Base-by-base conservation (phyloP, 2,113 vertebrate genomes). In the Neoarius graeffei region DNA sequence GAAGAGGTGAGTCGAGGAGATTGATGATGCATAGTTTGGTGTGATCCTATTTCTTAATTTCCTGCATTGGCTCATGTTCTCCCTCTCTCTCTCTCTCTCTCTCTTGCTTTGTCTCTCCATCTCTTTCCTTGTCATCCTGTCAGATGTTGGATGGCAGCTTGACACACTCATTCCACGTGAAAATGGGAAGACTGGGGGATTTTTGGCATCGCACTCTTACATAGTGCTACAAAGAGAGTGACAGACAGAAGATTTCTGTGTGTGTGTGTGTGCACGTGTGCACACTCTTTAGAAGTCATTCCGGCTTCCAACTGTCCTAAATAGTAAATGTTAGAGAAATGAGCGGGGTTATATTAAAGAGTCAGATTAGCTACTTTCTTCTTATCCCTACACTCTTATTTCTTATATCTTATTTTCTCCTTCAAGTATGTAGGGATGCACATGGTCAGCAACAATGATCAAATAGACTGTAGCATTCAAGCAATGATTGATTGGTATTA, bases 31-130 rank as follows among this genome's bases (percentile, higher is more conserved):
- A 95, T 94, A 93, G 92, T 94, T 94, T 92, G 89, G 93, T 94
- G 92, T 95, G 94, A 95, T 95, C 95, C 93, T 89, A 94, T 95
- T 95, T 95, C 94, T 94, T 95, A 90, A 95, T 95, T 95, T 96
- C 95, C 95, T 71, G 81, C 80, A 54, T 84, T 95, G 94, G 95
- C 95, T 94, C 92, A 69, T 27, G 77, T 27, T 85, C 88, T 81
- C 69, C 60, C 60, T 42, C 23, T 50, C 50, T 73, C 52, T 54
- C 23, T 66, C 60, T 83, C 35, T 64, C 48, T 85, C 42, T 69
- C 52, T 3, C 11, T 83, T 57, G 19, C 60, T 30, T 2, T 50
- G 42, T 67, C 42, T 48, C 35, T 66, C 60, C 42, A 42, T 84
- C 50, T 67, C 15, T 86, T 20, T 66, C 59, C 56, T 48, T 81